These are phyloP conservation scores for Leuciscus waleckii DNA, from an alignment of 2,797 vertebrate species.

Conservation along the genomic window DNA sequence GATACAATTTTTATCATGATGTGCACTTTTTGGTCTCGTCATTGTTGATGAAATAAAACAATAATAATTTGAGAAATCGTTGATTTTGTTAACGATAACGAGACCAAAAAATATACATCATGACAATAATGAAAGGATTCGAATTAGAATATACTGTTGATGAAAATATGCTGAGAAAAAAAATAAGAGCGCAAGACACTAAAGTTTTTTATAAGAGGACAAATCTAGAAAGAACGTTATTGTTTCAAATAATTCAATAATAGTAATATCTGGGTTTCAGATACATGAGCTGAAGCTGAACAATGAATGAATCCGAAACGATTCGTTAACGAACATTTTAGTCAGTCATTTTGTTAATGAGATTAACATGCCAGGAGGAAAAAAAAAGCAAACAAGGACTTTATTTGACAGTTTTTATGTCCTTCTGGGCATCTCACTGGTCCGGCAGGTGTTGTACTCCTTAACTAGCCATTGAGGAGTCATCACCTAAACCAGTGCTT, in stretches of 20 bases:
- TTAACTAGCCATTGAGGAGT: conserved; percentile 51
- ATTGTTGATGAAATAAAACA: background rate
- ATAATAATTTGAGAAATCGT: background rate
- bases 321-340: background rate
- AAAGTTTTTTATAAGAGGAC: background rate
- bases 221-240: background rate
- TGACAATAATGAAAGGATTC: background rate
- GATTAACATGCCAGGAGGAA: background rate
- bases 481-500: conserved; percentile 59
- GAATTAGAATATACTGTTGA: background rate
- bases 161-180: background rate
- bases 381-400: conserved; percentile 1
- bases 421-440: conserved; percentile 38
- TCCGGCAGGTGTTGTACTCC: conserved; percentile 63
- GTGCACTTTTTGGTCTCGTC: background rate
- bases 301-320: background rate
- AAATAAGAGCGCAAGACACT: background rate
- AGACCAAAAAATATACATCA: background rate
- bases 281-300: background rate
- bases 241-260: background rate
- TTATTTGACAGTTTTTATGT: conserved; percentile 33
- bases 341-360: background rate
- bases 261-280: background rate
- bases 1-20: background rate
- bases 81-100: background rate